Evolutionary conservation across 2,113 vertebrate genomes (phyloP), one percentile per base, ranked within the genome.

Genomic region (Trogon surrucura): DNA sequence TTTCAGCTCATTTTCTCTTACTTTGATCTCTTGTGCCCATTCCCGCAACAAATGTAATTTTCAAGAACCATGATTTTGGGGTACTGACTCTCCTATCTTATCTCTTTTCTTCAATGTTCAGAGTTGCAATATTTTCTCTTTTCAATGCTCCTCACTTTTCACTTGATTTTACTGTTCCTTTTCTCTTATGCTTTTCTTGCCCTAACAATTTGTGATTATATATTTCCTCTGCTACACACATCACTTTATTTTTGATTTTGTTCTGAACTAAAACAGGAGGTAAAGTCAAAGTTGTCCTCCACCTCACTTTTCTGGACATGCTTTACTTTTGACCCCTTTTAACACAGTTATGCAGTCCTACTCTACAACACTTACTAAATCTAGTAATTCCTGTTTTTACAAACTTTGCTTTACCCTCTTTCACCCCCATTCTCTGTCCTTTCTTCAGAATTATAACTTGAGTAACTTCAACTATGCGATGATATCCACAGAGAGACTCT

Each of bases 1-100:
- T 74, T 92, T 95, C 74, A 93, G 61, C 30, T 89, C 26, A 67
- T 84, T 85, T 96, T 87, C 69, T 71, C 75, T 21, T 71, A 26
- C 81, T 84, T 80, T 79, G 11, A 27, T 69, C 41, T 44, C 13
- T 74, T 79, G 38, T 80, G 20, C 38, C 78, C 56, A 58, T 69
- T 91, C 41, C 16, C 60, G 89, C 41, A 72, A 56, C 14, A 78
- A 80, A 78, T 30, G 13, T 30, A 5, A 10, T 73, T 77, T 84
- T 54, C n/a, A 85, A 70, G 70, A 80, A 48, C 26, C 56, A 11
- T 50, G 20, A 44, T 58, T 93, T 66, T 60, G 10, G 12, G 53
- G 16, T 64, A 27, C 48, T 82, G 36, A 69, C 21, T 73, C 20
- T 81, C 48, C 20, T 70, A 8, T 25, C 11, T 67, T 41, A 41